A percentile compares a stretch with the other conserved stretches of the same genome.
These are phyloP conservation scores for Brachyalestes nurse DNA, from an alignment of 2,797 vertebrate genomes.

Conservation along the genomic window DNA sequence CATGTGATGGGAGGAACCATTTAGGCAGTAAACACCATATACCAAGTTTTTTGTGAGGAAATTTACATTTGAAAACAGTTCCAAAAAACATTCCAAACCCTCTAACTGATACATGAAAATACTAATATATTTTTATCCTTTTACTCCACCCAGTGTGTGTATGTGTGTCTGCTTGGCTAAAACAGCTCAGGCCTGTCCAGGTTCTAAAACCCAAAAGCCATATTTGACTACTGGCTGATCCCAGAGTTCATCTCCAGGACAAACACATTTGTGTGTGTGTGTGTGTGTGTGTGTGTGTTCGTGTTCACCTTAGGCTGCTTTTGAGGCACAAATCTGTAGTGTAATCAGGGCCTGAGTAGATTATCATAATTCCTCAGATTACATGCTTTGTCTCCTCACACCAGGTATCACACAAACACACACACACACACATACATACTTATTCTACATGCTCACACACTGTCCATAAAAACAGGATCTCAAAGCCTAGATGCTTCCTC, in stretches of 20 bases:
- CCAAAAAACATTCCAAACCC: neutral
- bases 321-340: slow-evolving; percentile 12
- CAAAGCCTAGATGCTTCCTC: neutral
- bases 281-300: neutral
- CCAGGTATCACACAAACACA: slow-evolving; percentile 67
- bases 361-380: slow-evolving; percentile 75
- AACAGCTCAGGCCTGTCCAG: neutral
- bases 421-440: too few species aligned
- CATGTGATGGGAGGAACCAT: neutral
- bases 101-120: neutral
- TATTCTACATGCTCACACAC: slow-evolving; percentile 63
- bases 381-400: slow-evolving; percentile 68
- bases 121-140: neutral
- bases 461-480: slow-evolving; percentile 26
- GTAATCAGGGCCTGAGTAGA: slow-evolving; percentile 14
- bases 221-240: neutral
- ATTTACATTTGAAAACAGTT: neutral
- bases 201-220: neutral
- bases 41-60: neutral
- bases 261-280: slow-evolving; percentile 8
- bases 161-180: neutral
- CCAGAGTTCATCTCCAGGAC: slow-evolving; percentile 6
- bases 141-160: neutral
- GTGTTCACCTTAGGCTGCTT: neutral
- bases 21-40: too few species aligned